These are phyloP conservation scores for Chlamydotis undulata DNA, from an alignment of 2,113 vertebrate genomes.

Conservation along the genomic window DNA sequence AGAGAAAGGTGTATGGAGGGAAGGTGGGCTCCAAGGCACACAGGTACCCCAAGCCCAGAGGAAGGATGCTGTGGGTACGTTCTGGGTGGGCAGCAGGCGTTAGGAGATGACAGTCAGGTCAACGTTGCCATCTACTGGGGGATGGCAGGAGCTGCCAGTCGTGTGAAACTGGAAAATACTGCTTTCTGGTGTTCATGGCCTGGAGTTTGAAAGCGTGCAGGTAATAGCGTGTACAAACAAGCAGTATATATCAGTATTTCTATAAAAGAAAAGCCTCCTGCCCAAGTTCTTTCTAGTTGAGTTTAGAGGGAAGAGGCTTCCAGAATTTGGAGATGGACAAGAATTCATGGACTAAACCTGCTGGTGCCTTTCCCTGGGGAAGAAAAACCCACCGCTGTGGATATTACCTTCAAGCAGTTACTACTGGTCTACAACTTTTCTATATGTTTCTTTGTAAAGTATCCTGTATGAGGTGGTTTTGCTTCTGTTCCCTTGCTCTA, in stretches of 20 bases:
- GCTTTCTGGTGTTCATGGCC: fast-evolving
- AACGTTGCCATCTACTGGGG: constrained; percentile 55
- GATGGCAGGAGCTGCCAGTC: background rate
- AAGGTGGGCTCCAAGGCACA: background rate
- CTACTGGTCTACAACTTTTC: background rate
- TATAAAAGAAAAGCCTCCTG: fast-evolving
- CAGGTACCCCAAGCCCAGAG: background rate
- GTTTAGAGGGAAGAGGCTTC: background rate
- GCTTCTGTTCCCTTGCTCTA: background rate
- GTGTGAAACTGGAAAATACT: background rate
- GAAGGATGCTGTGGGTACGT: no score
- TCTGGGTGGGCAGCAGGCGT: no score
- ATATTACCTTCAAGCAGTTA: background rate
- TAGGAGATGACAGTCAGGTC: background rate
- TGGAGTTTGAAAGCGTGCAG: fast-evolving
- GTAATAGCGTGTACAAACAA: fast-evolving
- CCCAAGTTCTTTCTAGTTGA: background rate
- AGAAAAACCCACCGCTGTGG: fast-evolving
- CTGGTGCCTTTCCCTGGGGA: background rate
- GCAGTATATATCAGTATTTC: background rate
- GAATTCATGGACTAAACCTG: background rate
- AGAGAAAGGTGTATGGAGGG: fast-evolving
- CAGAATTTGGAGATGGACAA: background rate
- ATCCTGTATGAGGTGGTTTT: fast-evolving
- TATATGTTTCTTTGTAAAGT: background rate